These are phyloP conservation scores for Lordiphosa mommai DNA, from an alignment of 1,140 invertebrate genomes.

Conservation along the genomic window DNA sequence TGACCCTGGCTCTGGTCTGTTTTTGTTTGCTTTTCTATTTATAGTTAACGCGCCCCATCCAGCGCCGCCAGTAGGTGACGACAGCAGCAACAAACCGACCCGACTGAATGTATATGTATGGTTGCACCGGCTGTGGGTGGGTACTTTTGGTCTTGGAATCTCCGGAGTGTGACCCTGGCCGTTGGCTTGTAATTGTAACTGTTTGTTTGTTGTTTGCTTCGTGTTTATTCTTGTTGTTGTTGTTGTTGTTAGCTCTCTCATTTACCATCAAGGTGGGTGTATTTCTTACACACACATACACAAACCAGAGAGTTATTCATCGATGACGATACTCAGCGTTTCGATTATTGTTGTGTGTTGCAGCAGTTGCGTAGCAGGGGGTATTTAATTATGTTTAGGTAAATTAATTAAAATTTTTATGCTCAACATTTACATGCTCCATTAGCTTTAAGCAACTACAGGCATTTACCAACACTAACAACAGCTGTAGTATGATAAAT, in stretches of 20 bases:
- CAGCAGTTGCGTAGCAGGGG: too few species aligned
- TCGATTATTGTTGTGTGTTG: too few species aligned
- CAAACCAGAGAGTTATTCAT: constrained; percentile 24
- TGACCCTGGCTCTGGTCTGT: constrained; percentile 1
- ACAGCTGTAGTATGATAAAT: too few species aligned
- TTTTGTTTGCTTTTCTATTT: constrained; percentile 43
- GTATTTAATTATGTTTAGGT: too few species aligned
- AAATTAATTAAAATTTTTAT: too few species aligned
- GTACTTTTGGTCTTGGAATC: not conserved
- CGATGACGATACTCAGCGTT: not conserved
- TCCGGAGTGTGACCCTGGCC: constrained; percentile 22
- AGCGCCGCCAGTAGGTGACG: constrained; percentile 10
- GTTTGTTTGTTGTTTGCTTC: constrained; percentile 29
- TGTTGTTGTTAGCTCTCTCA: constrained; percentile 1
- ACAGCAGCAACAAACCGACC: constrained; percentile 1
- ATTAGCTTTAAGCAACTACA: too few species aligned
- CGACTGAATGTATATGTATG: too few species aligned
- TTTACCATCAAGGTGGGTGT: constrained; percentile 31
- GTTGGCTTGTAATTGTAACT: constrained; percentile 15
- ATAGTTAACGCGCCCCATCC: constrained; percentile 36
- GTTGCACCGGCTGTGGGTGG: too few species aligned
- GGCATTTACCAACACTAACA: too few species aligned
- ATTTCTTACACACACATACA: constrained; percentile 13
- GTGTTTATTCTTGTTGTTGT: constrained; percentile 4
- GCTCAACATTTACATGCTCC: too few species aligned